Base-by-base conservation (phyloP, 2,888 invertebrate species). In the Tethea ocularis region DNA sequence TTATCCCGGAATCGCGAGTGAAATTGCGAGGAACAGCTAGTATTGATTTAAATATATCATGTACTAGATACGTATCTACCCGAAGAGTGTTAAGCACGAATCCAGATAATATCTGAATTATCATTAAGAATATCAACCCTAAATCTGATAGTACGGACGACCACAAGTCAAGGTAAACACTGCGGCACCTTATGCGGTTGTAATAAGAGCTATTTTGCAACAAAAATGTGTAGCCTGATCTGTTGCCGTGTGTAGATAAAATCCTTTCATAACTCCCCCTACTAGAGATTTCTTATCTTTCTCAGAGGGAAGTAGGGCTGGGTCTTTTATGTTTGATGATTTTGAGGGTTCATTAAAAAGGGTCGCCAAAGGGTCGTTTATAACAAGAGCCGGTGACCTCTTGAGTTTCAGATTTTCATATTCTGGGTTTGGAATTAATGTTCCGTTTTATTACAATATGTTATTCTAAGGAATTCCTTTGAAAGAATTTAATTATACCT, bases 261-360 rank as follows among this genome's bases (percentile, higher is more conserved):
- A 33, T 10, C 33, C 29, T 13, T 15, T 8, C 17, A 5, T 20
- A 33, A 54, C 22, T 54, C 33, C 13, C 24, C 20, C 17, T 26
- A 11, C 26, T 8, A 46, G 20, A 46, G 46, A 46, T 53, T 26
- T 33, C 54, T 24, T 20, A 33, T 54, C 29, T 54, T 22, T 33
- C 33, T 10, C 33, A 33, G 22, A 17, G 26, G 54, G 33, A 54
- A 17, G 33, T 54, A 20, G 15, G 15, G 17, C 29, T 17, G 53
- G 59, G 41, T 65, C 60, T 61, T 65, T 62, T 63, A 61, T 70
- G 60, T 61, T 58, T 60, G 62, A 62, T 62, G 56, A 36, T 46
- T 59, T 52, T 33, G 59, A 69, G 66, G 62, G 65, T 66, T 72
- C 70, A 72, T 70, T 72, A 72, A 69, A 67, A 68, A 68, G 67